These are phyloP conservation scores for Azorinus chamasolen DNA, from an alignment of 2,888 invertebrate genomes.

Conservation along the genomic window DNA sequence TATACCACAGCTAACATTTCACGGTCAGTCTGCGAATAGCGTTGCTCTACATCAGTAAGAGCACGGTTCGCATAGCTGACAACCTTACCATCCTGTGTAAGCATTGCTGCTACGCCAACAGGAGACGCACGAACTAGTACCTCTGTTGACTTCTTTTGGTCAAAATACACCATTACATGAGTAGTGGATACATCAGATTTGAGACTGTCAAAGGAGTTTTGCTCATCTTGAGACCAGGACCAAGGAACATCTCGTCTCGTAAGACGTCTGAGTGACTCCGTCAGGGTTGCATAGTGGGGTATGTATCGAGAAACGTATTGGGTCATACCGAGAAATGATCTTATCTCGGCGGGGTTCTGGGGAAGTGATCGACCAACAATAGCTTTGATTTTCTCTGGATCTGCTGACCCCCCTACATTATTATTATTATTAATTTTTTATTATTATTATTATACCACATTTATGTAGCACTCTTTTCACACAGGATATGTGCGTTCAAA, in stretches of 20 bases:
- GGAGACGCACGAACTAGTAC: no score
- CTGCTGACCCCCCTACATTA: constrained; percentile 38
- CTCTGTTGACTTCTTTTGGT: no score
- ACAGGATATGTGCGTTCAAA: no score
- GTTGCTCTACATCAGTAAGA: constrained; percentile 62
- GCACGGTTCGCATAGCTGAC: constrained; percentile 66
- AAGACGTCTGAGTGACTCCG: no score
- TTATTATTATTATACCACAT: no score
- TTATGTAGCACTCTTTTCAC: no score
- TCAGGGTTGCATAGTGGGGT: no score
- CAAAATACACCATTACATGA: no score
- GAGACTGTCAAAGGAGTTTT: constrained; percentile 58
- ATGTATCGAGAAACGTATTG: constrained; percentile 38
- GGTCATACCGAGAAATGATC: constrained; percentile 55
- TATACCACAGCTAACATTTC: constrained; percentile 74
- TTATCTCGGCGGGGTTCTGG: constrained; percentile 29
- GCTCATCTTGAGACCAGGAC: constrained; percentile 46
- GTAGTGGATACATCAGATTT: constrained; percentile 50
- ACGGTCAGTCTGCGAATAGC: constrained; percentile 74
- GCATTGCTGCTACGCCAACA: no score
- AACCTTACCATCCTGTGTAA: constrained; percentile 59
- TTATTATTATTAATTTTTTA: no score
- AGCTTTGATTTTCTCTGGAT: constrained; percentile 42
- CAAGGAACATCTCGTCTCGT: constrained; percentile 53
- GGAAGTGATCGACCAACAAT: constrained; percentile 32